Conservation (phyloP, 2,113 vertebrate species). For the Strigops habroptila region DNA sequence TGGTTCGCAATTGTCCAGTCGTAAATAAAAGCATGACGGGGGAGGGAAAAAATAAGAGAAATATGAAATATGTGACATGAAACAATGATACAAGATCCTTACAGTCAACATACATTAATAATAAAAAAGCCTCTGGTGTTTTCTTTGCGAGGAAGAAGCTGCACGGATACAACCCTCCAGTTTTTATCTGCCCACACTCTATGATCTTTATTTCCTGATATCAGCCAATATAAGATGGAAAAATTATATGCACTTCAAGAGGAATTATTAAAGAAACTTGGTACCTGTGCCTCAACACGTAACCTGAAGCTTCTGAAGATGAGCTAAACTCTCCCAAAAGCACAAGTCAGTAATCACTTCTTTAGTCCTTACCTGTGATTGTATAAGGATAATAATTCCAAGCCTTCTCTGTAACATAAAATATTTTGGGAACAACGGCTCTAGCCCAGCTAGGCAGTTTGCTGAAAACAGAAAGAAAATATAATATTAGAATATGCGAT, state of each 20-base stretch:
- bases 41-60: slow-evolving; percentile 41
- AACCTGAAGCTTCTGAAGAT: neutral
- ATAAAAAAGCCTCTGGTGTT: neutral
- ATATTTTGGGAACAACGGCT: slow-evolving; percentile 97
- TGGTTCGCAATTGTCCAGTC: slow-evolving; percentile 68
- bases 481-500: neutral
- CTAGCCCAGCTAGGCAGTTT: slow-evolving; percentile 97
- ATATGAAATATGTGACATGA: slow-evolving; percentile 50
- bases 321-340: neutral
- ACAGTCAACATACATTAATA: slow-evolving; percentile 29
- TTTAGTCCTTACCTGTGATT: slow-evolving; percentile 87
- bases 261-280: neutral
- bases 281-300: neutral
- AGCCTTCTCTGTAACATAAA: slow-evolving; percentile 97
- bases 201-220: neutral
- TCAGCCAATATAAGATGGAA: neutral
- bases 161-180: neutral
- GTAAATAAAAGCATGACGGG: neutral
- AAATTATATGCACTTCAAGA: neutral
- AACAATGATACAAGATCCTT: slow-evolving; percentile 28
- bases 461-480: slow-evolving; percentile 74
- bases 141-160: neutral
- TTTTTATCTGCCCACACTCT: neutral
- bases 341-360: neutral
- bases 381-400: slow-evolving; percentile 99